Conservation (phyloP, 2,113 vertebrate species). For the Alligator mississippiensis region DNA sequence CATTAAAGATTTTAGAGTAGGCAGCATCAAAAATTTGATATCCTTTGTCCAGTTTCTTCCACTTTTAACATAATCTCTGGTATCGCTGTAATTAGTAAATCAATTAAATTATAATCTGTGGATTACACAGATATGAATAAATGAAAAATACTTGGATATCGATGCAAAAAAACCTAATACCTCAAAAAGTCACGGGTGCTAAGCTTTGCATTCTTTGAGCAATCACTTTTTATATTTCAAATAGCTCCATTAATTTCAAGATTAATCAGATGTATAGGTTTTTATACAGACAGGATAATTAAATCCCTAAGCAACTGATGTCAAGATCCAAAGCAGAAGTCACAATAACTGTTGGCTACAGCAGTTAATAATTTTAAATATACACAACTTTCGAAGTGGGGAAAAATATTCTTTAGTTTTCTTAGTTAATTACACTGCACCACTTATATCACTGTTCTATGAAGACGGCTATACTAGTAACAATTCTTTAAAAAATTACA, state of each 20-base stretch:
- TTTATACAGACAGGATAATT: not conserved
- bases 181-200: not conserved
- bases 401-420: not conserved
- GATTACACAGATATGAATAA: not conserved
- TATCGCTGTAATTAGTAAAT: not conserved
- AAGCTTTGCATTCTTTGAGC: not conserved
- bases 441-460: not conserved
- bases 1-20: not conserved
- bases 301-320: not conserved
- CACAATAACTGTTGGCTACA: accelerated
- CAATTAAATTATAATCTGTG: not conserved
- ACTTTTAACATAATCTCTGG: not conserved
- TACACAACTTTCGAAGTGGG: not conserved
- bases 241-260: not conserved
- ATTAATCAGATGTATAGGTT: not conserved
- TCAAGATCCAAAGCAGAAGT: not conserved
- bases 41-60: too few species aligned
- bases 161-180: not conserved
- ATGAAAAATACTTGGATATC: not conserved
- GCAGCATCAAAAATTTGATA: conserved; percentile 25
- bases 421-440: not conserved
- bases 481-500: not conserved
- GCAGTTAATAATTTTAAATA: too few species aligned
- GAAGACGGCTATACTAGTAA: not conserved
- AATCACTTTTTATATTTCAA: not conserved